phyloP scores from a whole-genome alignment of 2,797 vertebrate species.

The Gymnopithys bicolor region DNA sequence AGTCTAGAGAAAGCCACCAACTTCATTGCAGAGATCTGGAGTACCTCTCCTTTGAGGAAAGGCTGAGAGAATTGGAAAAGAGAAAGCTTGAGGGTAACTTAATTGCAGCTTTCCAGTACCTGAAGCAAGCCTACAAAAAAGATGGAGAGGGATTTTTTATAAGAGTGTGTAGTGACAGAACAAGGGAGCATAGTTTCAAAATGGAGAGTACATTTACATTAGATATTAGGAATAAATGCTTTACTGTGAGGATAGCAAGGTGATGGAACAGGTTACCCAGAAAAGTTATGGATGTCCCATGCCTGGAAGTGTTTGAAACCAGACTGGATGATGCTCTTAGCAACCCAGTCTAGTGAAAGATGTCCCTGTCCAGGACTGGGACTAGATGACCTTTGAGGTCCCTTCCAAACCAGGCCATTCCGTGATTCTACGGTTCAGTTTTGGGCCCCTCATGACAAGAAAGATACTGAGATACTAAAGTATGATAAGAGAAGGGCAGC shows the following conservation, averaged over 20 bases:
- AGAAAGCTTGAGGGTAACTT: neutral
- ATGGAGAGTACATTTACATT: neutral
- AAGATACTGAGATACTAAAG: neutral
- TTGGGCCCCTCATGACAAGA: neutral
- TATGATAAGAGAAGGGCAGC: neutral
- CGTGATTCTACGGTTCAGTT: neutral
- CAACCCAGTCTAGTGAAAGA: neutral
- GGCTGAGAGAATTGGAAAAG: neutral
- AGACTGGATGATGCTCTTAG: neutral
- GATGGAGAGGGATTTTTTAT: neutral
- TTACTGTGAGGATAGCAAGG: neutral
- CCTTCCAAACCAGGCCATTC: neutral
- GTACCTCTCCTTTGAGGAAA: neutral
- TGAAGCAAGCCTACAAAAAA: neutral
- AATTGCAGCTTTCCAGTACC: neutral
- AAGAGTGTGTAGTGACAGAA: neutral
- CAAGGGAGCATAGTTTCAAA: neutral
- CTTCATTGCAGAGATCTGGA: neutral
- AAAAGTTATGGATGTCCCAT: neutral
- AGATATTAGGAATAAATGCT: neutral
- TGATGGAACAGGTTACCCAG: neutral
- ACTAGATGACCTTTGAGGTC: neutral
- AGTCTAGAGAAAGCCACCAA: neutral
- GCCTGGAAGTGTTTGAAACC: neutral
- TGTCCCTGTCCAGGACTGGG: neutral